Evolutionary conservation across 1,140 invertebrate species (phyloP).

Genomic region (Cyclargus thomasi): DNA sequence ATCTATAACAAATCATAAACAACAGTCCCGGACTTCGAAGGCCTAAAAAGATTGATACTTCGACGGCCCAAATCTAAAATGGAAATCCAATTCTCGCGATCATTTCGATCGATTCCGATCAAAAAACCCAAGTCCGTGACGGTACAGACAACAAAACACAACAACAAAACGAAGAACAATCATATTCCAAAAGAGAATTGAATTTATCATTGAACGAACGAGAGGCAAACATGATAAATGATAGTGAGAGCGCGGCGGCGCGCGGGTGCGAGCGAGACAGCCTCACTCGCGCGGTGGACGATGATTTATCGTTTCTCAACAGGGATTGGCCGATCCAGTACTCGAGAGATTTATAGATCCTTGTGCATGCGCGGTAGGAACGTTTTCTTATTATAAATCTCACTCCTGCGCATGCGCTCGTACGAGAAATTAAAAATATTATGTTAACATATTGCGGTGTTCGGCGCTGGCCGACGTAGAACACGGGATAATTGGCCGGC

Average conservation of each 20-base stretch:
- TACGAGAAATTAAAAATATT: conserved; percentile 61
- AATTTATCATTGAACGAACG: conserved; percentile 72
- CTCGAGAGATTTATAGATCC: conserved; percentile 71
- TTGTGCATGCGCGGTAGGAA: conserved; percentile 68
- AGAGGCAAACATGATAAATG: conserved; percentile 72
- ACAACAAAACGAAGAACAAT: conserved; percentile 72
- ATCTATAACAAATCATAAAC: conserved; percentile 29
- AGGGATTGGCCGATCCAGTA: conserved; percentile 71
- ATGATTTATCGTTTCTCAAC: conserved; percentile 74
- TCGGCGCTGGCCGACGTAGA: conserved; percentile 32
- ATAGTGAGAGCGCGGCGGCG: conserved; percentile 39
- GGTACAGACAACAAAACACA: conserved; percentile 68
- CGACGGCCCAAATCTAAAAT: conserved; percentile 58
- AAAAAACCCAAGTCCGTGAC: conserved; percentile 69
- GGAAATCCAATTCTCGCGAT: conserved; percentile 72
- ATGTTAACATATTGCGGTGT: conserved; percentile 64
- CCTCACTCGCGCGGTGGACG: conserved; percentile 51
- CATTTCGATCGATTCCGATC: conserved; percentile 69
- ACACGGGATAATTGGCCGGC: conserved; percentile 55
- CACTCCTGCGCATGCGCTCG: conserved; percentile 63
- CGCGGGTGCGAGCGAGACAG: conserved; percentile 55
- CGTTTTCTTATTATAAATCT: conserved; percentile 71
- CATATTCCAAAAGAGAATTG: conserved; percentile 73
- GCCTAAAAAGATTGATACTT: conserved; percentile 56
- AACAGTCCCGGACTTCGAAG: conserved; percentile 25